These are phyloP conservation scores for Cremastinae sp. DNA, from an alignment of 2,888 invertebrate species.

Conservation along the genomic window DNA sequence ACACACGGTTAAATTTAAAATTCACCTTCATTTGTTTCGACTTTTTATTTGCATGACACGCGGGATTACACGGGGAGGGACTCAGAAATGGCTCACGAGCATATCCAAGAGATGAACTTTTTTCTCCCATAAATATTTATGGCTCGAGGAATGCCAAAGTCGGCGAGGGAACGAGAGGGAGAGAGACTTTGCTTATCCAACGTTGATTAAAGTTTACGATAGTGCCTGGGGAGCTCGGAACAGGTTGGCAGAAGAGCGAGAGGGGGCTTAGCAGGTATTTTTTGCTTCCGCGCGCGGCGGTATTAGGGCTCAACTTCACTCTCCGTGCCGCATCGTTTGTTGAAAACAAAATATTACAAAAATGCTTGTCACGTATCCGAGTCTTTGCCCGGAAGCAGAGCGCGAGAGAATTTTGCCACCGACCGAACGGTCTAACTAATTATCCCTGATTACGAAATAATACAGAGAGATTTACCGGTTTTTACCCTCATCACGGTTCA, in stretches of 20 bases:
- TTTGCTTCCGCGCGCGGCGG: constrained; percentile 32
- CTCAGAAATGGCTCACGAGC: constrained; percentile 21
- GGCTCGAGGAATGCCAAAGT: constrained; percentile 29
- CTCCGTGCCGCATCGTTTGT: constrained; percentile 8
- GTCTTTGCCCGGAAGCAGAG: neutral
- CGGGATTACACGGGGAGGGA: constrained; percentile 10
- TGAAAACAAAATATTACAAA: constrained; percentile 45
- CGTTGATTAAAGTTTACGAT: constrained; percentile 62
- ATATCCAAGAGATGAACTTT: constrained; percentile 49
- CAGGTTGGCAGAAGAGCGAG: neutral
- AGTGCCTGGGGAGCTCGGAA: constrained; percentile 31
- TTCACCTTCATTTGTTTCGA: constrained; percentile 9
- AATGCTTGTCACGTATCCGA: constrained; percentile 42
- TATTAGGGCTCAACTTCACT: constrained; percentile 28
- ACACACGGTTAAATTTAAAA: neutral
- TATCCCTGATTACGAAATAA: constrained; percentile 52
- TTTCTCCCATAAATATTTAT: constrained; percentile 57
- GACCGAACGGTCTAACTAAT: constrained; percentile 34
- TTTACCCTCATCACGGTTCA: neutral
- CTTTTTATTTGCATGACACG: neutral
- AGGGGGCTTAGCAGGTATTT: constrained; percentile 38
- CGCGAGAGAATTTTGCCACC: neutral
- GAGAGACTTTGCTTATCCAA: constrained; percentile 54
- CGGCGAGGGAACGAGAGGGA: neutral
- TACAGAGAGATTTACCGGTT: neutral